Percentiles rank a stretch among this genome's conserved stretches.
Conservation (phyloP, 2,888 invertebrate species). For the Hirtodrosophila duncani region DNA sequence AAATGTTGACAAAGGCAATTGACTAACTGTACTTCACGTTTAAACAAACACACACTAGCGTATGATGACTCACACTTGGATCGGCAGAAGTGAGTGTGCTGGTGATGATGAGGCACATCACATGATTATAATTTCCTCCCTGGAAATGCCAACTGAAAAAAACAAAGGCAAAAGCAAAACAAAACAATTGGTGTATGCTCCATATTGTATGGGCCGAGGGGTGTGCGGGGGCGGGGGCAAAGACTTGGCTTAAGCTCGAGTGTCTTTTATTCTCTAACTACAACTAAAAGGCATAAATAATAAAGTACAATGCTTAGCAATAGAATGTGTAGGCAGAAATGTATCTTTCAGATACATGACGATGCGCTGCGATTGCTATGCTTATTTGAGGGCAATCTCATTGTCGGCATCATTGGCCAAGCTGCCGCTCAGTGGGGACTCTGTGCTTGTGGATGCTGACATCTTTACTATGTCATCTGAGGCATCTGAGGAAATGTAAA, state of each 20-base stretch:
- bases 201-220: too few species aligned
- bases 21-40: too few species aligned
- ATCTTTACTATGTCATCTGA: neutral
- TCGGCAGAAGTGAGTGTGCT: too few species aligned
- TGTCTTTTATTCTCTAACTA: neutral
- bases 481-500: neutral
- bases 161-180: too few species aligned
- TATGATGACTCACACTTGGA: too few species aligned
- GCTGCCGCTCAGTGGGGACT: conserved; percentile 9
- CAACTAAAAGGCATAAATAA: conserved; percentile 1
- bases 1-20: too few species aligned
- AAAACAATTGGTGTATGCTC: too few species aligned
- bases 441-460: conserved; percentile 8
- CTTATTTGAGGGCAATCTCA: conserved; percentile 25
- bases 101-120: too few species aligned
- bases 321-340: neutral
- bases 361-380: neutral
- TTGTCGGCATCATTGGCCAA: conserved; percentile 25
- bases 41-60: too few species aligned
- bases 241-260: neutral
- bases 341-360: neutral
- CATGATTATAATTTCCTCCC: conserved; percentile 3
- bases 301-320: conserved; percentile 3
- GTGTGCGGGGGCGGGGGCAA: neutral
- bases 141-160: neutral